phyloP scores from a whole-genome alignment of 2,113 vertebrate species.

The Triplophysa dalaica region DNA sequence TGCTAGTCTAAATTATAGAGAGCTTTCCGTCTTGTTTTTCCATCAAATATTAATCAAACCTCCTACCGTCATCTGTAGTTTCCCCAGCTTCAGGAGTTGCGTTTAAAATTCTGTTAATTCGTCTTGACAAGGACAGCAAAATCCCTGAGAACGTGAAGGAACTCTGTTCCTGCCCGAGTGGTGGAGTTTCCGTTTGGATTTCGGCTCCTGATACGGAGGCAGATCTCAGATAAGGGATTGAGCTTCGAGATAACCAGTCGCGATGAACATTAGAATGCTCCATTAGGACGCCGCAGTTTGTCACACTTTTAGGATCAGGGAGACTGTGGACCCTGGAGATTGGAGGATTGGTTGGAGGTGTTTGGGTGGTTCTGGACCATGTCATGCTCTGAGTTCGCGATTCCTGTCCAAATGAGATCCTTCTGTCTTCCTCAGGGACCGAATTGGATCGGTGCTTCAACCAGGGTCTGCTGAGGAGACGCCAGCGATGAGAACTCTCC shows the following conservation, averaged over 20 bases:
- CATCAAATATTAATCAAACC: background rate
- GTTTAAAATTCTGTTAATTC: slow-evolving; percentile 55
- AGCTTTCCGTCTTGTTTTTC: background rate
- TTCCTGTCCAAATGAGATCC: slow-evolving; percentile 29
- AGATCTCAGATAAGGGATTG: slow-evolving; percentile 61
- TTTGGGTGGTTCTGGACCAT: background rate
- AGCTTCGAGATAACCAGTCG: slow-evolving; percentile 30
- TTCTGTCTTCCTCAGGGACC: slow-evolving; percentile 49
- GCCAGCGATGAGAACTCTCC: slow-evolving; percentile 40
- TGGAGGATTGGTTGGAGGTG: background rate
- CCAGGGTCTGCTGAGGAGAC: slow-evolving; percentile 52
- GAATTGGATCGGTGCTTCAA: slow-evolving; percentile 29
- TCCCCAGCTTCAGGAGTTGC: slow-evolving; percentile 31
- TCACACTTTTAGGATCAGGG: slow-evolving; percentile 42
- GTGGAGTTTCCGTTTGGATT: background rate
- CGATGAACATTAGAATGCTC: slow-evolving; percentile 7
- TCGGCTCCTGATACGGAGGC: slow-evolving; percentile 58
- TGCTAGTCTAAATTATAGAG: background rate
- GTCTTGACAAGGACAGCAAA: slow-evolving; percentile 57
- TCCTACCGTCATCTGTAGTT: slow-evolving; percentile 63
- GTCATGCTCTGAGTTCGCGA: background rate
- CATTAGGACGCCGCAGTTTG: slow-evolving; percentile 32
- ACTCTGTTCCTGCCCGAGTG: slow-evolving; percentile 31
- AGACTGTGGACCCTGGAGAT: slow-evolving; percentile 40
- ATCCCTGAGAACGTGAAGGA: slow-evolving; percentile 44